A percentile compares a stretch with the other conserved stretches of the same genome.
phyloP scores from a whole-genome alignment of 2,888 invertebrate species.

The Dasysyrphus albostriatus region DNA sequence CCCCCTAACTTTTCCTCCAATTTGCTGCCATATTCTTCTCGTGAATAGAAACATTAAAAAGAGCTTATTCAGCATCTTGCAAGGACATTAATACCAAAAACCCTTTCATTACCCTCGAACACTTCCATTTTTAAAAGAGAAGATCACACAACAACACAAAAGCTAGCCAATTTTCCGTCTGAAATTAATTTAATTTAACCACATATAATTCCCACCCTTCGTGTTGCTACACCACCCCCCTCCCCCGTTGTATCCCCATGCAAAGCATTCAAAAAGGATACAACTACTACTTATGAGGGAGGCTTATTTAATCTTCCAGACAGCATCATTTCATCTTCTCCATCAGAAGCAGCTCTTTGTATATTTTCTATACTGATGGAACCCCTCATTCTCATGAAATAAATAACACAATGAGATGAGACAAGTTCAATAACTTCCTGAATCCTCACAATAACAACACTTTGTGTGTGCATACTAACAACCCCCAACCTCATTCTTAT shows the following conservation, averaged over 20 bases:
- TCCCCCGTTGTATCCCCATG: background rate
- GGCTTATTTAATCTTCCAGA: conserved; percentile 51
- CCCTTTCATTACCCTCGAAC: conserved; percentile 28
- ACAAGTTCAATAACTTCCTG: conserved; percentile 66
- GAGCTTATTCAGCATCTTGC: conserved; percentile 62
- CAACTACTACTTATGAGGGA: conserved; percentile 47
- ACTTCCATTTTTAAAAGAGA: conserved; percentile 15
- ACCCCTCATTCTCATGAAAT: conserved; percentile 32
- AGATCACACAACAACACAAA: conserved; percentile 15
- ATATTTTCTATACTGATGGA: background rate
- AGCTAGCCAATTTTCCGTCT: conserved; percentile 61
- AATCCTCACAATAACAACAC: conserved; percentile 33
- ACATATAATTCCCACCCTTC: background rate
- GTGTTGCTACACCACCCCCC: background rate
- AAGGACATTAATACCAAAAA: conserved; percentile 56
- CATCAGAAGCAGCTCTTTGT: conserved; percentile 26
- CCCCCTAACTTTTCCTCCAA: background rate
- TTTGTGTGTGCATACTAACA: background rate
- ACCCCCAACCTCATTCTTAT: background rate
- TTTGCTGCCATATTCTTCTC: conserved; percentile 14
- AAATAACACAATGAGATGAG: conserved; percentile 26
- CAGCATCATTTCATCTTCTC: conserved; percentile 61
- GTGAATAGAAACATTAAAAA: conserved; percentile 54
- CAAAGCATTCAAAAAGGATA: conserved; percentile 37
- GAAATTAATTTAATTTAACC: conserved; percentile 73